Evolutionary conservation across 2,113 vertebrate species (phyloP), one percentile per base, ranked within the genome.

Genomic region (Elephantulus edwardii): DNA sequence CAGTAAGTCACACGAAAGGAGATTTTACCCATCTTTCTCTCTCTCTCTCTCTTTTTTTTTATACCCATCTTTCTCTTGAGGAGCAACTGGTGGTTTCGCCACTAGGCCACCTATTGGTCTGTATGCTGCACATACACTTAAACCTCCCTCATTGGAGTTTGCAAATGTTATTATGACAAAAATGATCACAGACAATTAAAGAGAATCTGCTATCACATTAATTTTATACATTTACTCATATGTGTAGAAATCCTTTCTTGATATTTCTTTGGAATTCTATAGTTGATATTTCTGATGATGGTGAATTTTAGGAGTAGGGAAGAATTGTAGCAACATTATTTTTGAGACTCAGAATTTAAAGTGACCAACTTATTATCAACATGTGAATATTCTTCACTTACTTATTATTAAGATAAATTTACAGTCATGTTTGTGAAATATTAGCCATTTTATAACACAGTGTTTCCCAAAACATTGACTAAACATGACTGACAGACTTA

Each of bases 401-500:
- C 8, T 71, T 11, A 28, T 42, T 28, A 71, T 71, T 60, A 10
- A 60, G 28, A 60, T 24, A 56, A 56, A 56, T 56, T 56, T 56
- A 22, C 54, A 24, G 26, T 71, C 70, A 71, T 6, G 70, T 42
- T 35, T 35, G 64, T 68, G n/a, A 68, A 68, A 35, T 40, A 17
- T 68, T 46, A 72, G 42, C 71, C 19, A 13, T 46, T 42, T 72
- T 46, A 42, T 72, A 30, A 72, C 6, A 46, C 8, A 72, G n/a
- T 72, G 71, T 72, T 72, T 72, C 46, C 24, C 71, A 54, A 80
- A 90, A 75, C 3, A 26, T 44, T 77, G 40, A 75, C 13, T 48
- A 89, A 77, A 60, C 50, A 46, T 38, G 52, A 76, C 91, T 88
- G n/a, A 70, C 88, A 87, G 86, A n/a, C 91, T 88, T 38, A 70